Conservation (phyloP, 2,113 vertebrate genomes). For the Bolborhynchus lineola region DNA sequence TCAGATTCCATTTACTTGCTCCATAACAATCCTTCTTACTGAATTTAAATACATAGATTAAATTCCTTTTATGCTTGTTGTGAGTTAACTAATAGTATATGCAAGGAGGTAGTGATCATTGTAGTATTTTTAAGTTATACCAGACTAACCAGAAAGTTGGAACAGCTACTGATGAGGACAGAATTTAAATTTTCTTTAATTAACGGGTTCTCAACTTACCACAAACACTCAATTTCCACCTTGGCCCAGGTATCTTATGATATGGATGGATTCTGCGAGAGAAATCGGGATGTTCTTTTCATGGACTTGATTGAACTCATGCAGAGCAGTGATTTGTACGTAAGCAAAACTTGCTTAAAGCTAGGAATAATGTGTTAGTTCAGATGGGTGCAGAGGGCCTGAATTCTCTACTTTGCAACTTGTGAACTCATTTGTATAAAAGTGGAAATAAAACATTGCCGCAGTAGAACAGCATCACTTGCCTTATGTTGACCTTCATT, state of each 20-base stretch:
- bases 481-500: background rate
- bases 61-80: background rate
- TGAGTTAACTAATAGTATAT: background rate
- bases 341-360: slow-evolving; percentile 26
- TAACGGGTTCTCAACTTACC: slow-evolving; percentile 38
- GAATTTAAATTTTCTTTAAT: slow-evolving; percentile 24
- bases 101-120: background rate
- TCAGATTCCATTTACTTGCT: background rate
- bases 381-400: background rate
- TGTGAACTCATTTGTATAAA: background rate
- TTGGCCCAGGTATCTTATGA: slow-evolving; percentile 93
- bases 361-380: background rate
- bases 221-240: slow-evolving; percentile 36
- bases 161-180: background rate
- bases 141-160: background rate
- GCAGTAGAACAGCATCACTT: background rate
- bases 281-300: slow-evolving; percentile 97
- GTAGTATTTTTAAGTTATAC: background rate
- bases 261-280: slow-evolving; percentile 95
- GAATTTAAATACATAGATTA: background rate
- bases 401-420: background rate
- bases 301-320: slow-evolving; percentile 96
- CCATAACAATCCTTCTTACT: background rate
- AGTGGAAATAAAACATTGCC: background rate
- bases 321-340: slow-evolving; percentile 98